Evolutionary conservation across 1,140 invertebrate species (phyloP).

Genomic region (Dinothrombium tinctorium): DNA sequence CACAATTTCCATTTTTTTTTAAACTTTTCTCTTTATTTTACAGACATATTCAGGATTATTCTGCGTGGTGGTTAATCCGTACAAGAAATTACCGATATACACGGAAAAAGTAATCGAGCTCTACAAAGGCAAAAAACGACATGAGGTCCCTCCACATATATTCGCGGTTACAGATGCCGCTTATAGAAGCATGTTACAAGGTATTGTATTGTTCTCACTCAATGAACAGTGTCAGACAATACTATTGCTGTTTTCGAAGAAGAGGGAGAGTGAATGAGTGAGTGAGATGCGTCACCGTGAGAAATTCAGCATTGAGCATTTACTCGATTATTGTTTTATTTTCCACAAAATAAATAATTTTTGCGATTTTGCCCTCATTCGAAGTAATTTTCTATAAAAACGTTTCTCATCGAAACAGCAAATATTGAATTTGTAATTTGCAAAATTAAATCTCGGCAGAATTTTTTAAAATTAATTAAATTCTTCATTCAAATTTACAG

Average conservation of each 20-base stretch:
- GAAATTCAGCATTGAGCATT: no score
- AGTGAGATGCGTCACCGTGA: not conserved
- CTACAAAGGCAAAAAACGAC: slow-evolving; percentile 97
- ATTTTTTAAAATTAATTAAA: no score
- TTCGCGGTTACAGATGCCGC: slow-evolving; percentile 97
- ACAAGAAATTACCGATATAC: slow-evolving; percentile 95
- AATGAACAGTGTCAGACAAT: no score
- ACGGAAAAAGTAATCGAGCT: slow-evolving; percentile 96
- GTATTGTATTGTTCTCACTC: slow-evolving; percentile 37
- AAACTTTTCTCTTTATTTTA: slow-evolving; percentile 21
- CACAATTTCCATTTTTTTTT: no score
- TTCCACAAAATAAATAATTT: no score
- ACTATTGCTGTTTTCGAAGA: not conserved
- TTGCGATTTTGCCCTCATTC: no score
- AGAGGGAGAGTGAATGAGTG: not conserved
- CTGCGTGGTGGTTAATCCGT: slow-evolving; percentile 97
- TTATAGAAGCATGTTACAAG: slow-evolving; percentile 90
- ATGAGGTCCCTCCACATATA: slow-evolving; percentile 96
- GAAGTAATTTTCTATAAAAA: no score
- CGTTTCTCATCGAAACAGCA: no score
- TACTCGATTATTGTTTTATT: no score
- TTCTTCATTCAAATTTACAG: slow-evolving; percentile 38
- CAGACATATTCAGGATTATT: slow-evolving; percentile 98
- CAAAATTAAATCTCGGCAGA: no score
- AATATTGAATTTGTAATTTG: no score